These are phyloP conservation scores for Dinothrombium tinctorium DNA, from an alignment of 1,140 invertebrate genomes.

Conservation along the genomic window DNA sequence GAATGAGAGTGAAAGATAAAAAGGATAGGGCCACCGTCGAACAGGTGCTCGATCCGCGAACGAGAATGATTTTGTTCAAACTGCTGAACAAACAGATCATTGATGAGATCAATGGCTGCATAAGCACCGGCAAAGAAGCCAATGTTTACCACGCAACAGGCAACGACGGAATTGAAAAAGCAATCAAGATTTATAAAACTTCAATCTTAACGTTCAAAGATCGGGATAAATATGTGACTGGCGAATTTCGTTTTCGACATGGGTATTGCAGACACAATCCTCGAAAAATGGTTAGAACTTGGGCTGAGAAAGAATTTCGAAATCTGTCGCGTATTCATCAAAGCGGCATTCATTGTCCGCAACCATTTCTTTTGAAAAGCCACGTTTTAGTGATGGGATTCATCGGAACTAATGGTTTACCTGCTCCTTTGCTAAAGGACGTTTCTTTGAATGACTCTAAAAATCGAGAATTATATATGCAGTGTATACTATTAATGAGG, in stretches of 20 bases:
- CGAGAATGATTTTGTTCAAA: slow-evolving; percentile 54
- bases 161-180: slow-evolving; percentile 19
- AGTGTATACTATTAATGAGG: slow-evolving; percentile 48
- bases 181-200: slow-evolving; percentile 77
- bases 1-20: slow-evolving; percentile 59
- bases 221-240: slow-evolving; percentile 61
- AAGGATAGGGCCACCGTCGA: slow-evolving; percentile 37
- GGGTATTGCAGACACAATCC: slow-evolving; percentile 39
- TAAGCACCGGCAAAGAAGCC: slow-evolving; percentile 68
- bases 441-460: slow-evolving; percentile 26
- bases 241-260: slow-evolving; percentile 62
- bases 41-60: slow-evolving; percentile 53
- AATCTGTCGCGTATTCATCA: slow-evolving; percentile 37
- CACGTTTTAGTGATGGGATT: slow-evolving; percentile 72
- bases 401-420: slow-evolving; percentile 44
- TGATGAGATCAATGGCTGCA: slow-evolving; percentile 50
- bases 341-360: slow-evolving; percentile 41
- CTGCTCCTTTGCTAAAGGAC: slow-evolving; percentile 63
- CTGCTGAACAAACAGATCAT: slow-evolving; percentile 51
- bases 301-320: slow-evolving; percentile 80
- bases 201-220: slow-evolving; percentile 70
- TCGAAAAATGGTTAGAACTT: slow-evolving; percentile 55
- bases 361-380: slow-evolving; percentile 49
- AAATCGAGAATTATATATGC: slow-evolving; percentile 45
- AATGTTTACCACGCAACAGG: slow-evolving; percentile 43